Evolutionary conservation across 2,888 invertebrate genomes (phyloP).

Genomic region (Calliopum simillimum): DNA sequence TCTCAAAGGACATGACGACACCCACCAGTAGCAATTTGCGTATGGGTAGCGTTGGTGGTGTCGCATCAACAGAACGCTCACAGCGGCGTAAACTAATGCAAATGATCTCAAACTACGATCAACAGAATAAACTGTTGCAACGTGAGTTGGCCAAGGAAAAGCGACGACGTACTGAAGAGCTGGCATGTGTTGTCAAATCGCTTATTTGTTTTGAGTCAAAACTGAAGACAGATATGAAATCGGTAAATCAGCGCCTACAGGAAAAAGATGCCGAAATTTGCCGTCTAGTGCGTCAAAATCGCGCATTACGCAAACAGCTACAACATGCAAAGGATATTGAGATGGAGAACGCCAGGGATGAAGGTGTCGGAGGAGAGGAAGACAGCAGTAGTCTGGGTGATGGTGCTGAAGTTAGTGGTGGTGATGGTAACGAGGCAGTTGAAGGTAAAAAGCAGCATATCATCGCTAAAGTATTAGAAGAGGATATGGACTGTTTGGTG

Average conservation of each 20-base stretch:
- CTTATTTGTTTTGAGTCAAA: constrained; percentile 65
- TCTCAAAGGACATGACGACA: not conserved
- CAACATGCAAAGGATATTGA: constrained; percentile 46
- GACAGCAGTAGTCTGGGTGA: constrained; percentile 46
- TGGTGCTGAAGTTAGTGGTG: constrained; percentile 44
- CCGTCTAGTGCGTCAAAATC: constrained; percentile 61
- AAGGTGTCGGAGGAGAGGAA: constrained; percentile 53
- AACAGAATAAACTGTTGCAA: constrained; percentile 62
- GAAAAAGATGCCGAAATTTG: constrained; percentile 65
- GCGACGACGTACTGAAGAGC: constrained; percentile 63
- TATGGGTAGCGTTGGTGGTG: not conserved
- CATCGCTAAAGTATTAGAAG: constrained; percentile 29
- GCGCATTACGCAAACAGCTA: constrained; percentile 58
- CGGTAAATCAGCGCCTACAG: constrained; percentile 62
- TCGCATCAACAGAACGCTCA: constrained; percentile 49
- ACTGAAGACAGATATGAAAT: constrained; percentile 65
- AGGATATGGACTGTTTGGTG: constrained; percentile 56
- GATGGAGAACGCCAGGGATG: constrained; percentile 49
- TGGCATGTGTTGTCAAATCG: constrained; percentile 66
- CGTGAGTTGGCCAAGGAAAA: constrained; percentile 65
- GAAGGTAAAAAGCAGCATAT: constrained; percentile 8
- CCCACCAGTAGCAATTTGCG: not conserved
- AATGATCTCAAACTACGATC: constrained; percentile 62
- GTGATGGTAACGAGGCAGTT: constrained; percentile 32
- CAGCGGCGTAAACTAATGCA: constrained; percentile 61